A percentile compares a stretch with the other conserved stretches of the same genome.
Conservation (phyloP, 2,888 invertebrate genomes). For the Escarpia spicata region DNA sequence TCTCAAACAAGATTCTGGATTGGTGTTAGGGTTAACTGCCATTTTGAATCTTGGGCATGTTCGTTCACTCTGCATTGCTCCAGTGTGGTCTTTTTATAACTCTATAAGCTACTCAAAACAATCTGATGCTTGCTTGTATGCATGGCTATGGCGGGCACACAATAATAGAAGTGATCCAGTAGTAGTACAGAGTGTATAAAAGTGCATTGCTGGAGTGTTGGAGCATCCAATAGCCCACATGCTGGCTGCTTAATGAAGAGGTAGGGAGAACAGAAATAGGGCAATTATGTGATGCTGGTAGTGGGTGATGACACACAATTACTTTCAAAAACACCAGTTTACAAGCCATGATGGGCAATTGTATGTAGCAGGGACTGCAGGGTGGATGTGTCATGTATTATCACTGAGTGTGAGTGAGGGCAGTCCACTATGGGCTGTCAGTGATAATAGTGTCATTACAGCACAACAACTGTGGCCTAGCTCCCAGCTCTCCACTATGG, state of each 20-base stretch:
- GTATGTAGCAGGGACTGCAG: too few relatives aligned
- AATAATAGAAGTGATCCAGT: background rate
- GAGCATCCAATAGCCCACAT: background rate
- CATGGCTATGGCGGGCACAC: background rate
- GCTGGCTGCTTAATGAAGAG: background rate
- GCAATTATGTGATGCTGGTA: background rate
- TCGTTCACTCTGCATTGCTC: too few relatives aligned
- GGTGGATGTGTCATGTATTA: background rate
- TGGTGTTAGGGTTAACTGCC: too few relatives aligned
- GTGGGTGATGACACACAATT: background rate
- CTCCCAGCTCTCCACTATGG: background rate
- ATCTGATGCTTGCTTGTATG: background rate
- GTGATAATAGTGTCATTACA: background rate
- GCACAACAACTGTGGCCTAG: background rate
- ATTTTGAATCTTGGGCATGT: too few relatives aligned
- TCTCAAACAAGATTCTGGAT: too few relatives aligned
- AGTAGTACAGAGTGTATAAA: background rate
- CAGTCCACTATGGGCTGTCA: background rate
- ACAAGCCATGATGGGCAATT: background rate
- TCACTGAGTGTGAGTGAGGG: background rate
- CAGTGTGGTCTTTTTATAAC: background rate
- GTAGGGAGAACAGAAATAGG: background rate
- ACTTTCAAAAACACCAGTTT: background rate
- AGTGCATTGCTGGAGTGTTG: background rate
- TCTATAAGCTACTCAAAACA: background rate